Conservation (phyloP, 92 coral and sea anemone species). For the Chrysogorgia sp. region DNA sequence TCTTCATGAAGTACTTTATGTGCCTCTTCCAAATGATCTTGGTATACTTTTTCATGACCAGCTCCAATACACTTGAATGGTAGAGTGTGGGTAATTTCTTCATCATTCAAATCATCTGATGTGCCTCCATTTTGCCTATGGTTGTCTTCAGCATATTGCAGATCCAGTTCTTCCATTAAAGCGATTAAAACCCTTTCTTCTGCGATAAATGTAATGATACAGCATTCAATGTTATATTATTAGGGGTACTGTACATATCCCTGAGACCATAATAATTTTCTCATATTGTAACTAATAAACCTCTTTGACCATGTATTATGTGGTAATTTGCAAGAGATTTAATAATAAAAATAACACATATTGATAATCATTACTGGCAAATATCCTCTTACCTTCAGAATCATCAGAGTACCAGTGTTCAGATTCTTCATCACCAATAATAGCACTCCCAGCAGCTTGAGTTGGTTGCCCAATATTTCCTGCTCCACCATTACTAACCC, state of each 20-base stretch:
- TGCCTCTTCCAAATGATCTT: slow-evolving; percentile 30
- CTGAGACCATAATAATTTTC: no score
- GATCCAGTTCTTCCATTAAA: background rate
- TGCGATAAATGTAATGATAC: background rate
- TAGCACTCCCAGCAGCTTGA: no score
- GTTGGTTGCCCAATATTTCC: background rate
- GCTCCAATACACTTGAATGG: slow-evolving; percentile 63
- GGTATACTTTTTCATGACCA: slow-evolving; percentile 43
- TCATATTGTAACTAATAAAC: no score
- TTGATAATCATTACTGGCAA: background rate
- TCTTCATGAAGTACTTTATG: background rate
- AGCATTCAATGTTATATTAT: background rate
- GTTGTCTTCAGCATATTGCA: background rate
- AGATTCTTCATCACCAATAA: background rate
- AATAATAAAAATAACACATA: background rate
- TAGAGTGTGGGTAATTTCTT: slow-evolving; percentile 42
- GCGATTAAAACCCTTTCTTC: background rate
- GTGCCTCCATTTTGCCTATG: background rate
- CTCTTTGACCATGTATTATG: background rate
- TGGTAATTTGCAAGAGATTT: background rate
- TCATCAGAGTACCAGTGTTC: slow-evolving; percentile 2
- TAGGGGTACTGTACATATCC: no score
- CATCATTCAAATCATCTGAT: slow-evolving; percentile 21
- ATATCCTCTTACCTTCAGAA: background rate
- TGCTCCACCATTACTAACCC: background rate